Conservation (phyloP, 2,888 invertebrate genomes). For the Capitulum mitella region DNA sequence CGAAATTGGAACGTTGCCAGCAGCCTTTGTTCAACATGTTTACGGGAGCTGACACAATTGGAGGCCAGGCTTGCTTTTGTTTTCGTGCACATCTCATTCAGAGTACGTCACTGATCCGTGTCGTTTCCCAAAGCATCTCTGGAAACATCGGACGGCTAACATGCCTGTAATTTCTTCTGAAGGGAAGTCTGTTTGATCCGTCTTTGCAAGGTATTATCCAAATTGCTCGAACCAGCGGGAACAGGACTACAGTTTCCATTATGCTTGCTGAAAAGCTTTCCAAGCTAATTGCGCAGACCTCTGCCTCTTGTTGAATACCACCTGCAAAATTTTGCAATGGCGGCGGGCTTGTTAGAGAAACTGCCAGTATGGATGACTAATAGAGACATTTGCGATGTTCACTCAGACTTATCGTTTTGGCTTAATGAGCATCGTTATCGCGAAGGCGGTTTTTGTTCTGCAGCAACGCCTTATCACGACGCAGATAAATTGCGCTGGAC, state of each 20-base stretch:
- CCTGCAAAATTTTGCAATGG: not conserved
- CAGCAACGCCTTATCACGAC: not conserved
- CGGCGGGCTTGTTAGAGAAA: not conserved
- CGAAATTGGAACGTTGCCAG: not conserved
- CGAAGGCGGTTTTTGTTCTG: not conserved
- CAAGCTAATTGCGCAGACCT: not conserved
- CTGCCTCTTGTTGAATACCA: not conserved
- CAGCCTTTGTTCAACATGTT: not conserved
- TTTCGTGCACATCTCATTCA: no score
- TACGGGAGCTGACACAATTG: not conserved
- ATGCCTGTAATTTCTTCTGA: no score
- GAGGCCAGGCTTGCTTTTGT: no score
- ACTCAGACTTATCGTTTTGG: not conserved
- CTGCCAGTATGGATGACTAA: constrained; percentile 2
- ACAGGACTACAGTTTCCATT: no score
- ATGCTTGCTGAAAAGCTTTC: not conserved
- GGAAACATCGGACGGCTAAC: no score
- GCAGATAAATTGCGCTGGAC: not conserved
- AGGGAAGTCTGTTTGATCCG: no score
- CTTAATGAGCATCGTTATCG: not conserved
- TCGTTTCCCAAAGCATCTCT: no score
- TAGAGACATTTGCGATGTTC: not conserved
- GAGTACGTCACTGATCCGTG: no score
- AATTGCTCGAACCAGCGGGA: no score
- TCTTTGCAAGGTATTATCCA: no score